phyloP scores from a whole-genome alignment of 37 sponge, comb jelly and placozoan species.

The Agelas oroides region DNA sequence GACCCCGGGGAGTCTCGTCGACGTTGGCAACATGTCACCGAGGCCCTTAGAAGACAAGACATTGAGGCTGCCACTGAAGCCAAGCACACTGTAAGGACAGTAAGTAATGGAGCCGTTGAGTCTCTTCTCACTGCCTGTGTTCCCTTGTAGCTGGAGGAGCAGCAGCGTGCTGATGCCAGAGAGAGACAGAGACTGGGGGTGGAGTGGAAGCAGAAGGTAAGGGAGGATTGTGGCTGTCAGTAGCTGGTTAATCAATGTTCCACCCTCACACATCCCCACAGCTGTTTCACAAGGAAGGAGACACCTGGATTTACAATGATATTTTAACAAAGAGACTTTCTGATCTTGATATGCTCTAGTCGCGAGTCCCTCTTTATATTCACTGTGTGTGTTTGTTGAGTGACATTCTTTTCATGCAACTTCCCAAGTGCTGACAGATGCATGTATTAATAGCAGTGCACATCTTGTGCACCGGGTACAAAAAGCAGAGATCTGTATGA shows the following conservation, averaged over 20 bases:
- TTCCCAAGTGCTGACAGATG: too few species aligned
- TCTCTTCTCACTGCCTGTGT: neutral
- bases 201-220: conserved; percentile 83
- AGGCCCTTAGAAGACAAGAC: conserved; percentile 65
- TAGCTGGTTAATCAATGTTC: neutral
- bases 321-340: conserved; percentile 26
- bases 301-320: conserved; percentile 74
- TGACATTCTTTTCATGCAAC: too few species aligned
- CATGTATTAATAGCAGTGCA: too few species aligned
- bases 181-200: conserved; percentile 81
- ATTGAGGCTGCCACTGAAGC: conserved; percentile 91
- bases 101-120: too few species aligned
- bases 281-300: conserved; percentile 76
- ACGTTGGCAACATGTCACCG: conserved; percentile 87
- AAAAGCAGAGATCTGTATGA: too few species aligned
- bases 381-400: too few species aligned
- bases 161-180: conserved; percentile 82
- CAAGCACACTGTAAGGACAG: conserved; percentile 82
- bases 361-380: too few species aligned
- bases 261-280: conserved; percentile 8
- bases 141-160: conserved; percentile 83
- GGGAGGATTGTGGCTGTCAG: neutral
- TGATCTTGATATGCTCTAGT: neutral
- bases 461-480: too few species aligned
- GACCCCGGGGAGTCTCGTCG: conserved; percentile 82